Evolutionary conservation across 2,113 vertebrate genomes (phyloP), one percentile per base, ranked within the genome.

Genomic region (Lophochroa leadbeateri): DNA sequence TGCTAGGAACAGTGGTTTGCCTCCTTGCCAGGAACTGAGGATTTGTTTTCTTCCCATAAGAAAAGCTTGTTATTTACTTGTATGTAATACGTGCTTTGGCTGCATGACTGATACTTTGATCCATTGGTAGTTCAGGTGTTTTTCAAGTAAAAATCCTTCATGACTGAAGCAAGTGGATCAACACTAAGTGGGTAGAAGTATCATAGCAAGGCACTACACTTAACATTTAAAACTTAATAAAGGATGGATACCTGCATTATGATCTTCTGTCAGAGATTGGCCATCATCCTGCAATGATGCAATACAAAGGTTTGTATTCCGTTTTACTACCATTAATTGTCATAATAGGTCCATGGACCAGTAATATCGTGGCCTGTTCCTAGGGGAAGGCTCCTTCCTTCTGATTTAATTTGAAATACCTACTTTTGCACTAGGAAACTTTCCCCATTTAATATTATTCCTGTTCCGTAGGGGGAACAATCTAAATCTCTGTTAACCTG

Each of bases 1-100:
- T 96, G 90, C 96, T 96, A 94, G 95, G 82, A 94, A 91, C 67
- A 79, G 86, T 69, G 72, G 69, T 72, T 89, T 97, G 93, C 86
- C 41, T 94, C 41, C 47, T 95, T 94, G 95, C 92, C 95, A 96
- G 94, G 92, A 95, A 95, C 0, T 37, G 43, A 94, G 61, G 31
- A 82, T 94, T 94, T 96, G 57, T 95, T 96, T 96, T 89, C 86
- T 91, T 96, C 96, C 83, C 86, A 92, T 86, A 95, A 97, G 82
- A 88, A 93, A 78, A 88, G 61, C 83, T 65, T 75, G 60, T 92
- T 95, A 74, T 93, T 95, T 94, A 89, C 61, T 94, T 72, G 61
- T 91, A 84, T 1, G 0, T 69, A 87, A 76, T 76, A 67, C 0
- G 0, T 84, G 49, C 77, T 88, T 79, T 88, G 55, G 49, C 77